A percentile compares a stretch with the other conserved stretches of the same genome.
phyloP scores from a whole-genome alignment of 2,888 invertebrate species.

The Sipha maydis region DNA sequence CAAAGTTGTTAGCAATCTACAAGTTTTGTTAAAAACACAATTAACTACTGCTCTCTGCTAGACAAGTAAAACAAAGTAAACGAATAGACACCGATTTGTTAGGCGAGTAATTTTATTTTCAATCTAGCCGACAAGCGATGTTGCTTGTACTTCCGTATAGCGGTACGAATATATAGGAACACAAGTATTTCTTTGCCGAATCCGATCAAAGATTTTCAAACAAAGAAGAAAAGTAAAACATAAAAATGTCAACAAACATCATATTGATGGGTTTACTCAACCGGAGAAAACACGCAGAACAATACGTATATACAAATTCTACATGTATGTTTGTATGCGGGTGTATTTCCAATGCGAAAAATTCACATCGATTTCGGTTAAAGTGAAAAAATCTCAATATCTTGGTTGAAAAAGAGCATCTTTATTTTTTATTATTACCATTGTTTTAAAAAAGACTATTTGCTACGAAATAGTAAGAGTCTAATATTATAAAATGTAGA shows the following conservation, averaged over 20 bases:
- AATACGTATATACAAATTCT: neutral
- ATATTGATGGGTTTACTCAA: constrained; percentile 7
- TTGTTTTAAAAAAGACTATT: too few species aligned
- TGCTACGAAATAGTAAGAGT: too few species aligned
- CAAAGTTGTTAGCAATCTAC: too few species aligned
- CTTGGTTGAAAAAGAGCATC: neutral
- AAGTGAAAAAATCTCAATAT: constrained; percentile 13
- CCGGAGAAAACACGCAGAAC: constrained; percentile 2
- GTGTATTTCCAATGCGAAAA: neutral
- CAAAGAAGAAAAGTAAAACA: constrained; percentile 14
- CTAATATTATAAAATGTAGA: too few species aligned
- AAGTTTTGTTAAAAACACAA: too few species aligned
- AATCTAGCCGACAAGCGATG: neutral
- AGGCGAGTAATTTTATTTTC: neutral
- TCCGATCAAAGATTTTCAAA: constrained; percentile 27
- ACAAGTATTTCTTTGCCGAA: constrained; percentile 6
- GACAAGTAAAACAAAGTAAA: too few species aligned
- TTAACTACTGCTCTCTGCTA: too few species aligned
- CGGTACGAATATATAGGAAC: neutral
- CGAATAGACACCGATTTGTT: too few species aligned
- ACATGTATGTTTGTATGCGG: neutral
- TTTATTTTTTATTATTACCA: too few species aligned
- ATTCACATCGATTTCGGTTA: neutral
- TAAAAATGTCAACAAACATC: constrained; percentile 38
- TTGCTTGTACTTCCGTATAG: neutral